Evolutionary conservation across 92 coral and sea anemone genomes (phyloP), one percentile per base, ranked within the genome.

Genomic region (Isaurus tuberculatus): DNA sequence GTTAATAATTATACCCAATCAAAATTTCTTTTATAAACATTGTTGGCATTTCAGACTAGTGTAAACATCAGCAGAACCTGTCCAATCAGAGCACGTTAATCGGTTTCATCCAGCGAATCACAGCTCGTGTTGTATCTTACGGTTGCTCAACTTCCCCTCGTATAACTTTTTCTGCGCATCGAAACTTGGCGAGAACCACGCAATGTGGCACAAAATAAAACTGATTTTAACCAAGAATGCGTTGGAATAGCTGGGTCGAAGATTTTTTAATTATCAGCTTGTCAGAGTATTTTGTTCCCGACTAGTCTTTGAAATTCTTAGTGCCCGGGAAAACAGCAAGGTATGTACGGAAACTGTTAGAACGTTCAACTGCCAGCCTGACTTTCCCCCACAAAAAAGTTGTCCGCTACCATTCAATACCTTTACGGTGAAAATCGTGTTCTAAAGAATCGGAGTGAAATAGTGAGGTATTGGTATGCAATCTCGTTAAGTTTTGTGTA

Each of bases 1-100:
- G 25, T 4, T 0, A 22, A 57, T 11, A n/a, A 5, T 14, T 33
- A 33, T 53, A 80, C 11, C 94, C 94, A 91, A 91, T 91, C 75
- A 75, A 17, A 33, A 55, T 31, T 16, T 33, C 10, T 44, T 70
- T 89, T 82, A 82, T 32, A 71, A 72, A 43, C 51, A 15, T 10
- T 28, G 33, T 46, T 70, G 60, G 83, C 32, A 75, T 23, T 64
- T 34, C 75, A 36, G 31, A 36, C 29, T 33, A 73, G 63, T 66
- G 37, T 70, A 58, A 64, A 61, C 80, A 83, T 79, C 83, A 87
- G 77, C 72, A 72, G 22, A 79, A 71, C 36, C 85, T 5, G 6
- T 58, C 82, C 82, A 77, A 77, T 77, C 78, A 77, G 33, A 77
- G 42, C 49, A 26, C 82, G 7, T 58, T 2, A 28, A 20, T 58